Evolutionary conservation across 2,113 vertebrate genomes (phyloP).

Genomic region (Gymnarchus niloticus): DNA sequence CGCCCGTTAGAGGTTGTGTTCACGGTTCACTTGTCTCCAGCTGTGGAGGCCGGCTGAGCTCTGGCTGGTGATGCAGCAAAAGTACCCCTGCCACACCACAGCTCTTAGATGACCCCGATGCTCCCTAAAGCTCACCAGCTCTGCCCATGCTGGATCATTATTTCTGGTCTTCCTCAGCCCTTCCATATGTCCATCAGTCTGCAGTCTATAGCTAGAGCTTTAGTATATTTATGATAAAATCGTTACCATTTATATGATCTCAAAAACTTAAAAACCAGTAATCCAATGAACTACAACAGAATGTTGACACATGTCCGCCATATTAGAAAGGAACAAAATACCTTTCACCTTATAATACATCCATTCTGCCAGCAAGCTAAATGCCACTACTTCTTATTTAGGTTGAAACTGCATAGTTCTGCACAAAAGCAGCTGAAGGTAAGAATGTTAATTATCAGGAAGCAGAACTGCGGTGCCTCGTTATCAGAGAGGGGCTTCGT

Average conservation of each 20-base stretch:
- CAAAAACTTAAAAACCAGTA: too few species aligned
- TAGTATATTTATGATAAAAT: not conserved
- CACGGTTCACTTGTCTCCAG: slow-evolving; percentile 33
- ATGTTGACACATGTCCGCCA: too few species aligned
- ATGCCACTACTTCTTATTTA: not conserved
- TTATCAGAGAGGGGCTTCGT: slow-evolving; percentile 33
- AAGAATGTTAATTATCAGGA: slow-evolving; percentile 6
- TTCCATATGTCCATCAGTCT: not conserved
- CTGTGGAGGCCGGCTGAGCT: slow-evolving; percentile 27
- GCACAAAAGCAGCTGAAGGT: not conserved
- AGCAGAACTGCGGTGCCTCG: slow-evolving; percentile 11
- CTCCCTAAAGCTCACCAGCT: not conserved
- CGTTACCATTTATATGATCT: not conserved
- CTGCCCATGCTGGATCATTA: too few species aligned
- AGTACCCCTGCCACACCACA: not conserved
- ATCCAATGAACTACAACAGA: too few species aligned
- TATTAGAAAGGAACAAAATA: not conserved
- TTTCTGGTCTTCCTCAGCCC: not conserved
- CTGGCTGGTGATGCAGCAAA: not conserved
- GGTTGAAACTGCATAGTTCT: slow-evolving; percentile 18
- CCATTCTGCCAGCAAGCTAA: not conserved
- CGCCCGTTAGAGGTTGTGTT: slow-evolving; percentile 39
- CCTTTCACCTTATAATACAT: not conserved
- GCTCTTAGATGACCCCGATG: not conserved
- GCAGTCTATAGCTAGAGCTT: not conserved